These are phyloP conservation scores for Lepeophtheirus salmonis DNA, from an alignment of 1,140 invertebrate genomes.

Conservation along the genomic window DNA sequence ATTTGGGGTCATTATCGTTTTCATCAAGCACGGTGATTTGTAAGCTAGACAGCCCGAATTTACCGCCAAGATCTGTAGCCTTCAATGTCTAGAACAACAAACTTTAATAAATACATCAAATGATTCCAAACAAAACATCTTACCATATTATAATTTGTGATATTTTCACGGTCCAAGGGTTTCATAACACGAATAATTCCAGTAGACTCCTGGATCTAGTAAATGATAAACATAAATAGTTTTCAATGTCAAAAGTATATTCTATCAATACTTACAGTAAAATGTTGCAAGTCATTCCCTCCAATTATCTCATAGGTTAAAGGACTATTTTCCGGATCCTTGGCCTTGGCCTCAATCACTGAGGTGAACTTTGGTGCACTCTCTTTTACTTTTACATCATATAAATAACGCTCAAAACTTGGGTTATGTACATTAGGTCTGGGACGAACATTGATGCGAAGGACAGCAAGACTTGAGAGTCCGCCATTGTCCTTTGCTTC, in stretches of 20 bases:
- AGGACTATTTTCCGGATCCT: conserved; percentile 69
- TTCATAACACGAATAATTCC: conserved; percentile 62
- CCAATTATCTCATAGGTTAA: conserved; percentile 62
- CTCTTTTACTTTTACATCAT: conserved; percentile 38
- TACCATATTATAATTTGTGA: conserved; percentile 62
- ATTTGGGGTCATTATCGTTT: conserved; percentile 56
- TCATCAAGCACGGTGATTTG: conserved; percentile 74
- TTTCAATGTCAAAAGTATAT: no score
- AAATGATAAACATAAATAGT: no score
- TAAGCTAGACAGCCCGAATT: conserved; percentile 57
- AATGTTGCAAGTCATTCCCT: conserved; percentile 64
- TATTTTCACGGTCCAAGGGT: conserved; percentile 60
- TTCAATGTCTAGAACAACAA: conserved; percentile 42
- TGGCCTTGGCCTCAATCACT: conserved; percentile 36
- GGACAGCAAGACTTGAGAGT: conserved; percentile 45
- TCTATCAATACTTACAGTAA: conserved; percentile 27
- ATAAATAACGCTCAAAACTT: conserved; percentile 51
- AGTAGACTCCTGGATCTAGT: conserved; percentile 50
- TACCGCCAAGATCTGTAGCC: conserved; percentile 61
- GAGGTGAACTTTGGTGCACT: conserved; percentile 13
- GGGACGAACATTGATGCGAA: conserved; percentile 55
- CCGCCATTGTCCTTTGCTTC: conserved; percentile 40
- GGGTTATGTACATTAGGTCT: conserved; percentile 68
- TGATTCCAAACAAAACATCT: no score
- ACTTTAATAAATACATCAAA: no score